These are phyloP conservation scores for Rapana venosa DNA, from an alignment of 2,888 invertebrate species.

Conservation along the genomic window DNA sequence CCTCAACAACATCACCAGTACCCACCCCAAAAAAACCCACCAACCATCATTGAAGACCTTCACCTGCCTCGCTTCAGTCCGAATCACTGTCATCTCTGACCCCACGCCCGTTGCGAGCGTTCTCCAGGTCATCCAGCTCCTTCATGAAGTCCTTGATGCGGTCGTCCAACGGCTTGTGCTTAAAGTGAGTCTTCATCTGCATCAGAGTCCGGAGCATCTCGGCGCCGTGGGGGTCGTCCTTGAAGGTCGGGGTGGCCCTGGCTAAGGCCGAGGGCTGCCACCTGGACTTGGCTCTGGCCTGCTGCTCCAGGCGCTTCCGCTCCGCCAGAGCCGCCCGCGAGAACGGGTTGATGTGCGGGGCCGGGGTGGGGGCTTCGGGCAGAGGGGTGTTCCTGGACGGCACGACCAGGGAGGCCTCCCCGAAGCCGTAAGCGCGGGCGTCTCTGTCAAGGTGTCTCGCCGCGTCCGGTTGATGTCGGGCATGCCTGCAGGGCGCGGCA, in stretches of 20 bases:
- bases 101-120: background rate
- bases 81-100: background rate
- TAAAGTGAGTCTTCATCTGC: conserved; percentile 34
- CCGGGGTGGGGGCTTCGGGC: background rate
- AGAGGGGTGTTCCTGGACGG: background rate
- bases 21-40: no score
- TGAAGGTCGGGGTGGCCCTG: background rate
- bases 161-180: conserved; percentile 32
- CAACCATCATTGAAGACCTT: background rate
- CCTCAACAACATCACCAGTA: no score
- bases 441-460: conserved; percentile 26
- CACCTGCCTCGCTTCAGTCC: background rate
- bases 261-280: background rate
- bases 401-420: conserved; percentile 9
- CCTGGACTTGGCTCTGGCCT: background rate
- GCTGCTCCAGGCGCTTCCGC: background rate
- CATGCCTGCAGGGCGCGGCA: conserved; percentile 24
- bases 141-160: conserved; percentile 41
- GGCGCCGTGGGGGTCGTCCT: conserved; percentile 9
- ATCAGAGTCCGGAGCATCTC: conserved; percentile 12
- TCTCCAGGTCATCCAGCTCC: conserved; percentile 35
- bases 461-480: conserved; percentile 33
- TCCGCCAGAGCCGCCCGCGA: background rate
- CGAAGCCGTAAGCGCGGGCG: conserved; percentile 35
- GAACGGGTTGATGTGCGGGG: conserved; percentile 7